phyloP scores from a whole-genome alignment of 2,113 vertebrate genomes.

The Hemiscyllium ocellatum region DNA sequence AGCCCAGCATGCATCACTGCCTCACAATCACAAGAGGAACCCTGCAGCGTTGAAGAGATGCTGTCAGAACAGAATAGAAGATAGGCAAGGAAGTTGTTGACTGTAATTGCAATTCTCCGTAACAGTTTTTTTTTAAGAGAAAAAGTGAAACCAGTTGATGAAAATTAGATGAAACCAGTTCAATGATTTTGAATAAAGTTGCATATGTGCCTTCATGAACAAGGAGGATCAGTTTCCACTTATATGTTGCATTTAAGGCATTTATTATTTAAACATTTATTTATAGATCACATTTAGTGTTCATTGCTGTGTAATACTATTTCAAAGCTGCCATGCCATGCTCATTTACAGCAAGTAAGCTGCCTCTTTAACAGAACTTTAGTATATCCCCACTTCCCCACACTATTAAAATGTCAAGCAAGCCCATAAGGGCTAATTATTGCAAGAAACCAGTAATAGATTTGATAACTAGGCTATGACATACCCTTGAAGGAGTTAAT shows the following conservation, averaged over 20 bases:
- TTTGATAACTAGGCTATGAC: background rate
- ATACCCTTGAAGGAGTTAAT: background rate
- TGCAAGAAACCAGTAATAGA: background rate
- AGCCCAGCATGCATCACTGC: background rate
- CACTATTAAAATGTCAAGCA: background rate
- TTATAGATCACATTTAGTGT: background rate
- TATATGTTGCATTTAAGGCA: background rate
- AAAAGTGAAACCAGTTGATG: background rate
- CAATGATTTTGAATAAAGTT: background rate
- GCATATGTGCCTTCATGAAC: background rate
- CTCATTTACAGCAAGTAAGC: no score
- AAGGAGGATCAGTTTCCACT: background rate
- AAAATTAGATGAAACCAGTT: background rate
- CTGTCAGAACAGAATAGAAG: background rate
- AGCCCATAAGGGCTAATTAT: background rate
- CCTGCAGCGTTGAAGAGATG: background rate
- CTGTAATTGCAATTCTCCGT: background rate
- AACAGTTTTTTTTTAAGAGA: background rate
- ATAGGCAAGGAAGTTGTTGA: background rate
- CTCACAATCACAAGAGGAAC: background rate
- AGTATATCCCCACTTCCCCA: no score
- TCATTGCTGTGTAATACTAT: background rate
- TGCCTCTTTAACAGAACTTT: no score
- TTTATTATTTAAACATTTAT: background rate
- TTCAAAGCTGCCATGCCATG: background rate